A percentile compares a stretch with the other conserved stretches of the same genome.
These are phyloP conservation scores for Ctenopoma kingsleyae DNA, from an alignment of 2,797 vertebrate genomes.

Conservation along the genomic window DNA sequence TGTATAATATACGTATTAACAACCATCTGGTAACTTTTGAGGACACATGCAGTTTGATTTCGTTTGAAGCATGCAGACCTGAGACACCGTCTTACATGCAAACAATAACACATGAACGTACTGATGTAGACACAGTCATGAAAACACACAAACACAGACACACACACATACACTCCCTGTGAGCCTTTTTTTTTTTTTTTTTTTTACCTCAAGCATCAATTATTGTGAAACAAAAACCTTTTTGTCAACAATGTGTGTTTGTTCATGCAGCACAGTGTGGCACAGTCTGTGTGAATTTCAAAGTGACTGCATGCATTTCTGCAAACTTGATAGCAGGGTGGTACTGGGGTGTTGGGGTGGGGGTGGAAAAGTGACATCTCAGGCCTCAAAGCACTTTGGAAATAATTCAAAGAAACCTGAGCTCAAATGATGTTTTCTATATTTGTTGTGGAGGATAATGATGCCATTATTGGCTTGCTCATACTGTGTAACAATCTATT, in stretches of 20 bases:
- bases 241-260: conserved; percentile 43
- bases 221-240: conserved; percentile 26
- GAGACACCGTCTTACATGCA: background rate
- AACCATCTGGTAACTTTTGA: conserved; percentile 12
- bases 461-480: conserved; percentile 53
- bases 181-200: too few species aligned
- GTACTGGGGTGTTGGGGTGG: background rate
- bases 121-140: background rate
- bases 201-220: conserved; percentile 48
- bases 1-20: background rate
- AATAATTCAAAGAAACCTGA: conserved; percentile 57
- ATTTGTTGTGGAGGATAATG: conserved; percentile 61
- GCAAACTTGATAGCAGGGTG: conserved; percentile 11
- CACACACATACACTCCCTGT: background rate
- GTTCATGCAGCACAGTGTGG: background rate
- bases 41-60: conserved; percentile 26
- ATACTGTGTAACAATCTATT: conserved; percentile 36
- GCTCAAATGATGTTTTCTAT: conserved; percentile 52
- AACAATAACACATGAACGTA: conserved; percentile 1
- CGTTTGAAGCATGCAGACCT: background rate
- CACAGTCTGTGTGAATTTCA: conserved; percentile 25
- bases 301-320: conserved; percentile 12
- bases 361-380: conserved; percentile 28
- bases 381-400: conserved; percentile 56
- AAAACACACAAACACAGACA: conserved; percentile 6